phyloP scores from a whole-genome alignment of 2,888 invertebrate genomes.

The Protophormia terraenovae region DNA sequence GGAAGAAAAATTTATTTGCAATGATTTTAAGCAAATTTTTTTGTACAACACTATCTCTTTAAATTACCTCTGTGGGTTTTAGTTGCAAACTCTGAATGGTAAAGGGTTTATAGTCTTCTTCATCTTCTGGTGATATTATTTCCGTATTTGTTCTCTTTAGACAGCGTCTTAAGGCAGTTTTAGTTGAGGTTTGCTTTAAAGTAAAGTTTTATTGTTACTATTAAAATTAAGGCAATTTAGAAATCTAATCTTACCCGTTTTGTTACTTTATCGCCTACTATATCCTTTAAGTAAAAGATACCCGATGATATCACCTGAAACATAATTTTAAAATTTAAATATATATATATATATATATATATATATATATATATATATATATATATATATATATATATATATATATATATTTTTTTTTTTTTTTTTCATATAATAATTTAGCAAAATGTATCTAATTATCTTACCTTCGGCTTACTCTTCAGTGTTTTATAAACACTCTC shows the following conservation, averaged over 20 bases:
- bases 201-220: no score
- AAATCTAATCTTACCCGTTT: slow-evolving; percentile 7
- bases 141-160: neutral
- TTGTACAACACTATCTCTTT: neutral
- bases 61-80: slow-evolving; percentile 6
- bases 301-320: neutral
- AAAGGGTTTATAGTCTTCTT: neutral
- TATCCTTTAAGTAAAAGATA: slow-evolving; percentile 2
- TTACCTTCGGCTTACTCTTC: slow-evolving; percentile 1
- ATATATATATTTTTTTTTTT: no score
- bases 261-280: neutral
- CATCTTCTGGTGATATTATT: neutral
- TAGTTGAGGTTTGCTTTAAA: slow-evolving; percentile 4
- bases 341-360: no score
- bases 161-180: slow-evolving; percentile 19
- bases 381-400: no score
- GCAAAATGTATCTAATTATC: no score
- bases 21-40: neutral
- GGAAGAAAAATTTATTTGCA: no score
- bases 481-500: neutral
- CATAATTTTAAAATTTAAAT: no score
- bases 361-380: no score
- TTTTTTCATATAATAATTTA: no score
- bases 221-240: no score
- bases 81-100: neutral